A percentile compares a stretch with the other conserved stretches of the same genome.
phyloP scores from a whole-genome alignment of 2,113 vertebrate species.

The Athene noctua region DNA sequence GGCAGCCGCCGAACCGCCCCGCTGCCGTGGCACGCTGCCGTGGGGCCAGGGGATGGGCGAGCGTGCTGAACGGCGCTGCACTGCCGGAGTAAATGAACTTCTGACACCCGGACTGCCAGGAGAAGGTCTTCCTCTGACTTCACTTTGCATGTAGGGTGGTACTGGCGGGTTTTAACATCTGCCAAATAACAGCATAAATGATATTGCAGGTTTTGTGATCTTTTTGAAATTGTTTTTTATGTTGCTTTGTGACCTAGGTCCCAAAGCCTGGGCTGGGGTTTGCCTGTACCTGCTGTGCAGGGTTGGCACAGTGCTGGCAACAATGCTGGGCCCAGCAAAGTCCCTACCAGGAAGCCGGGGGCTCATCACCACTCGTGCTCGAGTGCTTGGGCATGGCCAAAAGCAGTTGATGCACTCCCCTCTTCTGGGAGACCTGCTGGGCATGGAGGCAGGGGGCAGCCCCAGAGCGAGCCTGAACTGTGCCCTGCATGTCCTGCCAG shows the following conservation, averaged over 20 bases:
- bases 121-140: background rate
- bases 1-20: background rate
- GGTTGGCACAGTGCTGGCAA: accelerated
- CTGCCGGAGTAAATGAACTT: background rate
- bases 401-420: background rate
- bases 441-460: background rate
- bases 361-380: background rate
- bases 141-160: accelerated
- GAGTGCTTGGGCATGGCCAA: background rate
- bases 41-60: accelerated
- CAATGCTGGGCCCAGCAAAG: background rate
- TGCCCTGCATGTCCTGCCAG: background rate
- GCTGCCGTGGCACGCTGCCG: background rate
- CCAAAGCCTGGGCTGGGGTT: background rate
- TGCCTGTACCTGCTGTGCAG: background rate
- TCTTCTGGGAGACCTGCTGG: background rate
- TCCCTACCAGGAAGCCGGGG: background rate
- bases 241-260: background rate
- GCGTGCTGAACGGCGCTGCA: background rate
- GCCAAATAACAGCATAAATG: background rate
- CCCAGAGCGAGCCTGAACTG: background rate
- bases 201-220: background rate
- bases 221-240: background rate
- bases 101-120: accelerated
- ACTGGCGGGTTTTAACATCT: background rate